Evolutionary conservation across 2,888 invertebrate genomes (phyloP), one percentile per base, ranked within the genome.

Genomic region (Rhopalosiphum nymphaeae): DNA sequence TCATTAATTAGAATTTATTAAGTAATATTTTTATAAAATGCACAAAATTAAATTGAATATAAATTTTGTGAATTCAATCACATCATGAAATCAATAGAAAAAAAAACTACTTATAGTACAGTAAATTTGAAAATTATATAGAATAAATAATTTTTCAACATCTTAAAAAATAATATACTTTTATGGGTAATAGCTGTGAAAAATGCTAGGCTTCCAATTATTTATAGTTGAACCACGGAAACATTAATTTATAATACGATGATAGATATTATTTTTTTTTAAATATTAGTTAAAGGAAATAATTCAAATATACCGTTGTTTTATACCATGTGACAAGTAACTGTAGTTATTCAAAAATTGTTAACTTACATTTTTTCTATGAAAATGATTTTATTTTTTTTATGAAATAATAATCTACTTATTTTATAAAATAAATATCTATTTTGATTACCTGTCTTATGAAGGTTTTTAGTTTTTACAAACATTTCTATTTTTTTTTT

Each of bases 301-400:
- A 85, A 42, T 90, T 84, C 78, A 42, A n/a, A 61, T 53, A 87
- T 57, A 88, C 92, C 87, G 87, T 92, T 92, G 87, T 67, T 67
- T 25, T 46, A 91, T 36, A 42, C 49, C 87, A 49, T 53, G 88
- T 88, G 67, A 67, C 67, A 67, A 88, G 57, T 88, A 88, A 86
- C 86, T 86, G 85, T 87, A 61, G 21, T 85, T 85, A 56, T 91
- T 53, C n/a, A 61, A 61, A 46, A 44, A 56, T 42, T 16, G 3
- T 42, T 85, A 87, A 61, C 25, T 36, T 87, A 21, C 53, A 53
- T n/a, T 89, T 91, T 78, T 78, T 21, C 42, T 46, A 61, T 46
- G 44, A 29, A 11, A 91, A 56, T 61, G 10, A 49, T 91, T 85
- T 86, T 44, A 11, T 36, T 88, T 92, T 61, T 61, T 46, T 46